Conservation (phyloP, 2,797 vertebrate genomes). For the Microchirus variegatus region DNA sequence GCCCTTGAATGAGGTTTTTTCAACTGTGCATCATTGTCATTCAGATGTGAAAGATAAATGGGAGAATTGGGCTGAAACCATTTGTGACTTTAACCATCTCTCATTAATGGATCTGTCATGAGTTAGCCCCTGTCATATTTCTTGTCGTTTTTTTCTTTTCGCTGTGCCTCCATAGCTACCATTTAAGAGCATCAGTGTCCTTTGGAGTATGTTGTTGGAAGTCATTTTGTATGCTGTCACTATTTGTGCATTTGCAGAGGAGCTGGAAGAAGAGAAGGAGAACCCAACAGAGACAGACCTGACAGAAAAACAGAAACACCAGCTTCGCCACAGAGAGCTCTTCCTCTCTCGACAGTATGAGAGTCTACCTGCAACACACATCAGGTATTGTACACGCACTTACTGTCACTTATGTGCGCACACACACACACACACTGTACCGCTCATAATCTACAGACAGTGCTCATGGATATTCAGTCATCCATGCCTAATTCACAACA, state of each 20-base stretch:
- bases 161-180: background rate
- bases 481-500: constrained; percentile 22
- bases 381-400: constrained; percentile 82
- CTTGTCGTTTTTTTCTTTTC: background rate
- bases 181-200: background rate
- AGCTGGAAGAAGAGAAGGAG: constrained; percentile 95
- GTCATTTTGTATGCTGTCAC: constrained; percentile 15
- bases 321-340: constrained; percentile 95
- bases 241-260: constrained; percentile 83
- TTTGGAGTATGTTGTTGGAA: background rate
- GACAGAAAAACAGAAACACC: constrained; percentile 97
- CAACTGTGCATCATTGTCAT: too few species aligned
- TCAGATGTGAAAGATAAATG: too few species aligned
- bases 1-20: too few species aligned
- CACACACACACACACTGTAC: too few species aligned
- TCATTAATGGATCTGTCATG: background rate
- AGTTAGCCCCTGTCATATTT: background rate
- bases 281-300: constrained; percentile 88
- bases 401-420: background rate
- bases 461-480: constrained; percentile 40
- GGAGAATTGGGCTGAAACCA: constrained; percentile 7
- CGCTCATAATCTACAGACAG: constrained; percentile 23
- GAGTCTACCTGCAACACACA: constrained; percentile 94
- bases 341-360: constrained; percentile 97
- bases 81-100: constrained; percentile 13